Evolutionary conservation across 2,888 invertebrate species (phyloP).

Genomic region (Nowickia ferox): DNA sequence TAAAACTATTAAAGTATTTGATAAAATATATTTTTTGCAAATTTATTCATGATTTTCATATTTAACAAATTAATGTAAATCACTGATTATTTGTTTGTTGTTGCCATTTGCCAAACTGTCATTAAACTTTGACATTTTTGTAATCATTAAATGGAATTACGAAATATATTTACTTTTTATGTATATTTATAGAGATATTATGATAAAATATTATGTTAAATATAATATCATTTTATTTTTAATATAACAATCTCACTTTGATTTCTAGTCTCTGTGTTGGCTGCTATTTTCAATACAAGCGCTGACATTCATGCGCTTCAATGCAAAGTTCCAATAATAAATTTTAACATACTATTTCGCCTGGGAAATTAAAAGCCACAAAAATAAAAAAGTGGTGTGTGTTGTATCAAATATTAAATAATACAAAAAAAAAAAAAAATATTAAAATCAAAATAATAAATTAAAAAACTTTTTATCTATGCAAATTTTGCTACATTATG

Average conservation of each 20-base stretch:
- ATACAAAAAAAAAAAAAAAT: neutral
- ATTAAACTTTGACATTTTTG: no score
- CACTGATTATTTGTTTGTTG: no score
- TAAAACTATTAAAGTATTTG: no score
- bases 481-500: neutral
- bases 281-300: neutral
- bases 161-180: no score
- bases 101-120: no score
- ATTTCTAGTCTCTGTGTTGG: neutral
- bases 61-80: no score
- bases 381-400: neutral
- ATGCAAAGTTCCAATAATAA: slow-evolving; percentile 19
- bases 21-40: no score
- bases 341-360: slow-evolving; percentile 24
- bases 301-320: neutral
- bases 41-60: no score
- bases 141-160: no score
- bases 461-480: neutral
- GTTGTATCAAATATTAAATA: no score
- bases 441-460: slow-evolving; percentile 7
- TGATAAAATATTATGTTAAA: no score
- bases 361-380: slow-evolving; percentile 38
- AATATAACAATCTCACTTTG: neutral
- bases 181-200: no score
- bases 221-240: neutral